Evolutionary conservation across 2,888 invertebrate genomes (phyloP).

Genomic region (Xanthia togata): DNA sequence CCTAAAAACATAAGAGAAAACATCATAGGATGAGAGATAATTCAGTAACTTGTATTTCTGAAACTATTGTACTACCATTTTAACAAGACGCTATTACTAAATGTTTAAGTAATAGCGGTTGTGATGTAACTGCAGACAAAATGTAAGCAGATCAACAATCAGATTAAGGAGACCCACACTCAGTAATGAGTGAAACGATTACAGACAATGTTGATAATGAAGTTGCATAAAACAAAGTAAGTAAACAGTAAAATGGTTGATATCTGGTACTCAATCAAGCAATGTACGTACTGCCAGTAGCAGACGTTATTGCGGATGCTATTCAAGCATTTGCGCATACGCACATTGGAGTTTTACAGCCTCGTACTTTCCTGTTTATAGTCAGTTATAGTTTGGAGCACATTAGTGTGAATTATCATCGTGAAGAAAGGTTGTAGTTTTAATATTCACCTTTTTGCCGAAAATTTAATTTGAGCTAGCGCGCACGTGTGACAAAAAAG

Average conservation of each 20-base stretch:
- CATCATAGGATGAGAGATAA: background rate
- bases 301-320: slow-evolving; percentile 17
- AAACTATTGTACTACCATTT: background rate
- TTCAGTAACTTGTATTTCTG: background rate
- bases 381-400: background rate
- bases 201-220: background rate
- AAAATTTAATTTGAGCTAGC: no score
- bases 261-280: background rate
- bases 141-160: background rate
- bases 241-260: background rate
- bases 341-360: background rate
- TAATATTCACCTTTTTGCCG: no score
- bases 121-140: background rate
- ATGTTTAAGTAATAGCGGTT: background rate
- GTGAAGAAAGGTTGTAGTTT: background rate
- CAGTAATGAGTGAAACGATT: background rate
- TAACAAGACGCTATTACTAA: background rate
- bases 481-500: no score
- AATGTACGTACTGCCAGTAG: background rate
- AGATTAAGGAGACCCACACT: background rate
- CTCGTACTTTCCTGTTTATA: background rate
- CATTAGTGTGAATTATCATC: background rate
- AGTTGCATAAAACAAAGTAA: background rate
- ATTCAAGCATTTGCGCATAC: slow-evolving; percentile 1
- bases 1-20: background rate